These are phyloP conservation scores for Thaumetopoea pityocampa DNA, from an alignment of 1,140 invertebrate genomes.

Conservation along the genomic window DNA sequence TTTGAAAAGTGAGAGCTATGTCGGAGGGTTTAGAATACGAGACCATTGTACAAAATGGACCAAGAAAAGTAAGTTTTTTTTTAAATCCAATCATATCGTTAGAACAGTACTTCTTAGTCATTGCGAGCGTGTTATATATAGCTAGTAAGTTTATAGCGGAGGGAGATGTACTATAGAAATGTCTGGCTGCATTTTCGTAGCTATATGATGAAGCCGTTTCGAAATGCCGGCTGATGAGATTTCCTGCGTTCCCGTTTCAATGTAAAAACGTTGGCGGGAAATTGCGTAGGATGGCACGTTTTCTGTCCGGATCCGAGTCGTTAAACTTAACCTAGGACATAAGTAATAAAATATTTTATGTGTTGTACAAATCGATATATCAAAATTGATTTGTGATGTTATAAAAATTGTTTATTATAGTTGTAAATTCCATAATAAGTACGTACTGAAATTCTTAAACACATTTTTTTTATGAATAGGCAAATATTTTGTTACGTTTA, in stretches of 20 bases:
- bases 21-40: slow-evolving; percentile 76
- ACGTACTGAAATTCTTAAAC: too few species aligned
- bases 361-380: too few species aligned
- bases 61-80: slow-evolving; percentile 71
- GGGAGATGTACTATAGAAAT: slow-evolving; percentile 51
- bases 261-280: slow-evolving; percentile 23
- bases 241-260: slow-evolving; percentile 31
- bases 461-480: too few species aligned
- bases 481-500: too few species aligned
- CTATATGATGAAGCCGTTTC: slow-evolving; percentile 40
- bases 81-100: slow-evolving; percentile 14
- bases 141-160: slow-evolving; percentile 37
- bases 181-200: slow-evolving; percentile 61
- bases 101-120: slow-evolving; percentile 24
- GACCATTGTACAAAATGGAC: slow-evolving; percentile 75
- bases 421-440: too few species aligned
- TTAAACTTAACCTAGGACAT: slow-evolving; percentile 9
- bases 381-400: too few species aligned
- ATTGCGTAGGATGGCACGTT: slow-evolving; percentile 12
- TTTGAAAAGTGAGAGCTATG: slow-evolving; percentile 57
- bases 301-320: slow-evolving; percentile 10
- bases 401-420: too few species aligned
- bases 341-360: slow-evolving; percentile 11
- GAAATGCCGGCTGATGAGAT: slow-evolving; percentile 43
- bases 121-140: slow-evolving; percentile 29